phyloP scores from a whole-genome alignment of 2,888 invertebrate species.

The Acrocyrtus sp. region DNA sequence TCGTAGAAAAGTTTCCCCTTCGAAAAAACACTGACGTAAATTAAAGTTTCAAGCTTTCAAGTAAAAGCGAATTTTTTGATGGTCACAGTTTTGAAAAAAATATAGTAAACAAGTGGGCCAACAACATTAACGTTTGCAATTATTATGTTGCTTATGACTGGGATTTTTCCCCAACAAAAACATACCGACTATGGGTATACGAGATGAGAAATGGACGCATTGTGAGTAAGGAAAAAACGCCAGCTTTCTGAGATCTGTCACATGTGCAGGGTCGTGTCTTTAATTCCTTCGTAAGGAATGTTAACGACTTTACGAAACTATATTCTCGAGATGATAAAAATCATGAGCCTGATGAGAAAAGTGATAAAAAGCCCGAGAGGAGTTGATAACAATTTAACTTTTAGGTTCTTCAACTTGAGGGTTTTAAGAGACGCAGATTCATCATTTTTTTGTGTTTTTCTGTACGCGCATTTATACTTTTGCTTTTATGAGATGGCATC shows the following conservation, averaged over 20 bases:
- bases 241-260: no score
- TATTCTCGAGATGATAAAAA: neutral
- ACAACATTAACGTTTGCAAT: neutral
- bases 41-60: neutral
- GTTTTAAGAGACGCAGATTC: no score
- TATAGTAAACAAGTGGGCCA: neutral
- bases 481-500: no score
- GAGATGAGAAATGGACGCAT: neutral
- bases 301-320: slow-evolving; percentile 11
- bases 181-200: neutral
- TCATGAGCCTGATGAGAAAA: slow-evolving; percentile 7
- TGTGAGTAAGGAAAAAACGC: no score
- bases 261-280: neutral
- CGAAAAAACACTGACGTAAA: no score
- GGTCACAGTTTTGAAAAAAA: neutral
- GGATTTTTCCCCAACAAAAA: neutral
- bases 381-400: slow-evolving; percentile 12
- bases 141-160: neutral
- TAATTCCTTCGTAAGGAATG: slow-evolving; percentile 1
- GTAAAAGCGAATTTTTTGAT: neutral
- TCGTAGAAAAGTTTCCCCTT: no score
- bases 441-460: no score
- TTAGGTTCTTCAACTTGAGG: neutral
- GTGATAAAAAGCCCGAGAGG: slow-evolving; percentile 18
- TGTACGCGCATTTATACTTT: no score